Base-by-base conservation (phyloP, 2,888 invertebrate genomes). In the Cantharis rustica region DNA sequence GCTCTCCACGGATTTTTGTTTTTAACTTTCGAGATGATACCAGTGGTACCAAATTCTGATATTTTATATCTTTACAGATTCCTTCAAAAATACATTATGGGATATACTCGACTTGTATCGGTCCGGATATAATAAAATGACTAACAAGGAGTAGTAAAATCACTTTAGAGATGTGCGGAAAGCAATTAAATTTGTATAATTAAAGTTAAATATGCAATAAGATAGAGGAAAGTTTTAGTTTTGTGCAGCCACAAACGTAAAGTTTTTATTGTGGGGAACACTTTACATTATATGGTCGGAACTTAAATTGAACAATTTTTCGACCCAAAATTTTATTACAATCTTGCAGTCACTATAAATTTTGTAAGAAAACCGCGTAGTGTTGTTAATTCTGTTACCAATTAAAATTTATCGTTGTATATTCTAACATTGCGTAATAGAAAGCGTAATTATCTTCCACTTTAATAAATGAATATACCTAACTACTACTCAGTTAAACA, bases 331-430 rank as follows among this genome's bases (percentile, higher is more conserved):
- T 68, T 72, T 64, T 68, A 64, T 72, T 68, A 61, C 64, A 66
- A 66, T 47, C 26, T 68, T 64, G 66, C 23, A 61, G 68, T 61
- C 61, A 68, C 72, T 66, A 72, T 72, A 72, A 72, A 72, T 72
- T 72, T 72, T 17, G 61, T 72, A 72, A 72, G 72, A 72, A 72
- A 72, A 72, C 72, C 72, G 68, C 72, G 68, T 68, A 68, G 72
- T 72, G 68, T 68, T 61, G 72, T 72, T 72, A 72, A 72, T 72
- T 72, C 68, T 68, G 68, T 68, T 72, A 66, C 23, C 72, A 47
- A 61, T 72, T 61, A 68, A 71, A 72, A 72, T 72, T 72, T 72
- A 72, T 72, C 47, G 47, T 68, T 72, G 72, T 63, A 72, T 68
- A 20, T 66, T 68, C 47, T 72, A 63, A 72, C 47, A 47, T 72